These are phyloP conservation scores for Budorcas taxicolor DNA, from an alignment of 2,113 vertebrate genomes.

Conservation along the genomic window DNA sequence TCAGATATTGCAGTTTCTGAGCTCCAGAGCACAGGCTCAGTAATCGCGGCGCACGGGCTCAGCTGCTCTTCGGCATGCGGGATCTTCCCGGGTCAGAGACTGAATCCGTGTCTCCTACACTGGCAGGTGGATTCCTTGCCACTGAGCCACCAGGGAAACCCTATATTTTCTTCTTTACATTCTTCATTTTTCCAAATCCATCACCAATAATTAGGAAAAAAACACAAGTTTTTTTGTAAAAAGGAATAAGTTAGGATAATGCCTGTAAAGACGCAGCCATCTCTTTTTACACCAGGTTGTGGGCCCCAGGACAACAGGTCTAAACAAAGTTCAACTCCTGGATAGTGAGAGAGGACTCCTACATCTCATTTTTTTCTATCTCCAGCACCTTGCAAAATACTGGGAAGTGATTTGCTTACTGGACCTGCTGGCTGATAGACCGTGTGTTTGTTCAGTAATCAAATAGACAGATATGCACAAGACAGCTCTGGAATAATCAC, in stretches of 20 bases:
- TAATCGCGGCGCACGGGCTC: fast-evolving
- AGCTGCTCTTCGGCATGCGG: neutral
- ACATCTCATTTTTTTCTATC: neutral
- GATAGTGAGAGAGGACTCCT: neutral
- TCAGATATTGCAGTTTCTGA: neutral
- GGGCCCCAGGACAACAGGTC: neutral
- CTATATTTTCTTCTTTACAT: neutral
- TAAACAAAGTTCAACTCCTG: neutral
- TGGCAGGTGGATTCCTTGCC: neutral
- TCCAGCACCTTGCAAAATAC: neutral
- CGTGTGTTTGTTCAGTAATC: neutral
- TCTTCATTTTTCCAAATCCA: neutral
- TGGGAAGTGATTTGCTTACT: neutral
- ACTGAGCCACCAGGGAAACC: neutral
- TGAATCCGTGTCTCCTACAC: neutral
- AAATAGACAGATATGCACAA: neutral
- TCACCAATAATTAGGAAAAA: neutral
- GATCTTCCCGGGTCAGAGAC: neutral
- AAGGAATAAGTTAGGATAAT: neutral
- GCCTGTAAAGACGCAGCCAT: neutral
- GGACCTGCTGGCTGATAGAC: neutral
- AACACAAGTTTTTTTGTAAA: neutral
- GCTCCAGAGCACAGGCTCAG: neutral
- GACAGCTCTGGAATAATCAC: neutral
- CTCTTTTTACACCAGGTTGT: neutral